Base-by-base conservation (phyloP, 2,888 invertebrate species). In the Podotricha telesiphe region DNA sequence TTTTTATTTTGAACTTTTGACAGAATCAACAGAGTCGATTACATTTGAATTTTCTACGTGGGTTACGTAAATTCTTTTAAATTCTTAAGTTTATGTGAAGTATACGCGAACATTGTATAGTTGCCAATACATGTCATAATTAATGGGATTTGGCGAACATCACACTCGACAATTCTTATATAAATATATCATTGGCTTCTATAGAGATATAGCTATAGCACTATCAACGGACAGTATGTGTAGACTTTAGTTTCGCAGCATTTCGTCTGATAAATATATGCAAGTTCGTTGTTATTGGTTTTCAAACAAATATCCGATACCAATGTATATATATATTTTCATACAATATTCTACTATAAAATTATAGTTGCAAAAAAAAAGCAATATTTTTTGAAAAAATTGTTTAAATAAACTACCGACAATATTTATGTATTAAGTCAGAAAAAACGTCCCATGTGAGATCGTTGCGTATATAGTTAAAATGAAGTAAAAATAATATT, bases 81-180 rank as follows among this genome's bases (percentile, higher is more conserved):
- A 20, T 15, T 37, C 17, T 20, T 58, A 20, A 40, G 17, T 13
- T 58, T 59, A 22, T 22, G 42, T 28, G 59, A 45, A 28, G 10
- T 17, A 17, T 59, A n/a, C 59, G 59, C 20, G 51, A 11, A 50
- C 63, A 37, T 40, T 64, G 59, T 59, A 59, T 48, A 56, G 47
- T 48, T 19, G 58, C 22, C 50, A 59, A 66, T 59, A 59, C 48
- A 37, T 22, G 48, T 50, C 34, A 59, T 67, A 67, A 67, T 67
- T 67, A 67, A 53, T 67, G 51, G 51, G 42, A 61, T 67, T 67
- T 67, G 67, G 67, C 67, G 51, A 51, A 67, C 61, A 61, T 59
- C 42, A 34, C 45, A 51, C 37, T 40, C 42, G 22, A 42, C 22
- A 61, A 59, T 40, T 53, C 15, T 61, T 67, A 51, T 61, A 67